Evolutionary conservation across 35 echinoderm and acorn worm genomes (phyloP), one percentile per base, ranked within the genome.

Genomic region (Heliocidaris erythrogramma): DNA sequence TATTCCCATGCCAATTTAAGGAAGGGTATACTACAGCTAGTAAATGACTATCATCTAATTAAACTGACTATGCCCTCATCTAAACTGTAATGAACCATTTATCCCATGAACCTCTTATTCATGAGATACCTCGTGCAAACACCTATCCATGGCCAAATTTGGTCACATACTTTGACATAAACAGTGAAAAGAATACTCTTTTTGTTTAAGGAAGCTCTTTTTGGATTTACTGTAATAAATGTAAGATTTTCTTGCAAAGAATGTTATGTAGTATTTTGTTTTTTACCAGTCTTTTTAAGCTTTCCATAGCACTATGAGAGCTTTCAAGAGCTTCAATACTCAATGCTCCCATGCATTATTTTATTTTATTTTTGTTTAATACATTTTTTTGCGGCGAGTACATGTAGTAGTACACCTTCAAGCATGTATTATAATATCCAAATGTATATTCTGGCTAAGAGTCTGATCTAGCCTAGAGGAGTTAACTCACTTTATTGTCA

Each of bases 401-500:
- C 35, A 42, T n/a, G n/a, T n/a, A n/a, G n/a, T n/a, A n/a, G n/a
- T n/a, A n/a, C n/a, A n/a, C n/a, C 35, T 42, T 42, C 35, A n/a
- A 24, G 65, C 65, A 78, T 42, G 35, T n/a, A 78, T 78, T 78
- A 27, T 21, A 78, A 78, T 78, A 78, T 78, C 27, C 5, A 56
- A 21, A 78, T 78, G 65, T 78, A 78, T 78, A 78, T 78, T 78
- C 65, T 24, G 7, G 65, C 65, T 21, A 4, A 42, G 35, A 42
- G 3, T 42, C 3, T 42, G 35, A 42, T 42, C 35, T 78, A 24
- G 21, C 65, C 18, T n/a, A 3, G 65, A n/a, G 65, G 18, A 4
- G 27, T 78, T 18, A 32, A 89, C 98, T 96, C 78, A 99, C 98
- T 96, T 99, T 65, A 99, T 97, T 60, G 94, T 94, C 7, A 99